These are phyloP conservation scores for Donacobius atricapilla DNA, from an alignment of 2,113 vertebrate species.

Conservation along the genomic window DNA sequence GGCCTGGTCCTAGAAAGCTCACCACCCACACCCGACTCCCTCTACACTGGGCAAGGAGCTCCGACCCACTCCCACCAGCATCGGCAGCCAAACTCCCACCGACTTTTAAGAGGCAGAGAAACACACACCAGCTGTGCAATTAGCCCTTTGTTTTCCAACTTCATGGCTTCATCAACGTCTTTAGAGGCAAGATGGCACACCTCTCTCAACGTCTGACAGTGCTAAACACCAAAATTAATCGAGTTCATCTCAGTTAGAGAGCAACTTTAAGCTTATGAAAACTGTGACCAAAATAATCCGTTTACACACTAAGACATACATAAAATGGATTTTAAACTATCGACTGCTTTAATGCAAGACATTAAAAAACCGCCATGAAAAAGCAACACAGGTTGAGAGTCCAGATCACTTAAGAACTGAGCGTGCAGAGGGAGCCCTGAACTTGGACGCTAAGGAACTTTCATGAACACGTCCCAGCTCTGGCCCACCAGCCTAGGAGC, in stretches of 20 bases:
- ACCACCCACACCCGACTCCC: rapidly evolving
- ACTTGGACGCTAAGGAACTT: rapidly evolving
- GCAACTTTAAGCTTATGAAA: slow-evolving; percentile 20
- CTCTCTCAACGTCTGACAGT: neutral
- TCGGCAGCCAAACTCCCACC: neutral
- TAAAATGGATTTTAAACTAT: slow-evolving; percentile 5
- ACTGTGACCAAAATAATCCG: neutral
- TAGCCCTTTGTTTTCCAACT: slow-evolving; percentile 43
- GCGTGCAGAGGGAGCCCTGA: neutral
- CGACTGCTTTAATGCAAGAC: slow-evolving; percentile 35
- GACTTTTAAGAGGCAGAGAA: neutral
- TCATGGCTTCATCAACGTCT: slow-evolving; percentile 1
- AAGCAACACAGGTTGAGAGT: neutral
- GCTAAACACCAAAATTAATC: slow-evolving; percentile 7
- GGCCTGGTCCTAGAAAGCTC: neutral
- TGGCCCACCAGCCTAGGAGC: neutral
- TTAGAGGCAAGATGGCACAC: neutral
- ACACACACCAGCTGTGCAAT: slow-evolving; percentile 28
- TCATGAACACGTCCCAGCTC: neutral
- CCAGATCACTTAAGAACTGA: neutral
- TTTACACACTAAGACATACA: neutral
- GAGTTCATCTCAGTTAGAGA: slow-evolving; percentile 6
- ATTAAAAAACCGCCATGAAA: neutral
- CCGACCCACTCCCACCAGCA: rapidly evolving
- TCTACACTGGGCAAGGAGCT: neutral